phyloP scores from a whole-genome alignment of 1,140 invertebrate genomes.

The Bombus haemorrhoidalis region DNA sequence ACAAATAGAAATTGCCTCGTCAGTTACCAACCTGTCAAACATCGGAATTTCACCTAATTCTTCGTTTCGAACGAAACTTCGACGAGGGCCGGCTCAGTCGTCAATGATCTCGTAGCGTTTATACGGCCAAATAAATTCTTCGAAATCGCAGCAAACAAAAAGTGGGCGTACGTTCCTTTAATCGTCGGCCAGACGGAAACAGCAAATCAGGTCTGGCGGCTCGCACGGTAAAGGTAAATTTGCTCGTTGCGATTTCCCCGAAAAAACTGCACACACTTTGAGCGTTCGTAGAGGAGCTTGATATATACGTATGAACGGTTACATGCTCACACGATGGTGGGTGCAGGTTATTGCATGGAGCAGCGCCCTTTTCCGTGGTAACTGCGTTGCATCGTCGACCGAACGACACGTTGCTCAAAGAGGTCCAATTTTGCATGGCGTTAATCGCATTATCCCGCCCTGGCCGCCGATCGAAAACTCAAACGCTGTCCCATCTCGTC shows the following conservation, averaged over 20 bases:
- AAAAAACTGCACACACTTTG: conserved; percentile 68
- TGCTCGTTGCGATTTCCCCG: conserved; percentile 64
- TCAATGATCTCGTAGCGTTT: not conserved
- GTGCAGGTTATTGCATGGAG: conserved; percentile 64
- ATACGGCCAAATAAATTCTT: conserved; percentile 24
- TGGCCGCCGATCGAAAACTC: conserved; percentile 66
- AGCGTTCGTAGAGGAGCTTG: not conserved
- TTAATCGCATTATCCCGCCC: conserved; percentile 70
- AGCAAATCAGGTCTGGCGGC: conserved; percentile 48
- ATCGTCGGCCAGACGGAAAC: conserved; percentile 57
- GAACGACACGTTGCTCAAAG: conserved; percentile 73
- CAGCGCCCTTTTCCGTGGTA: conserved; percentile 66
- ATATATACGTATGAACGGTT: conserved; percentile 27
- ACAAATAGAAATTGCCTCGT: too few species aligned
- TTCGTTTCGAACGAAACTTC: not conserved
- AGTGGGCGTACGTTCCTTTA: conserved; percentile 34
- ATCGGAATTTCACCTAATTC: not conserved
- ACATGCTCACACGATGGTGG: conserved; percentile 25
- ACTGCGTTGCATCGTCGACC: conserved; percentile 68
- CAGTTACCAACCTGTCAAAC: not conserved
- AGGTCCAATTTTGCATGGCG: conserved; percentile 73
- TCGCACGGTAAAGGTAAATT: conserved; percentile 57
- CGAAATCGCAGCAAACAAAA: conserved; percentile 23
- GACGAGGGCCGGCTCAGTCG: not conserved
- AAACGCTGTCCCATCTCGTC: conserved; percentile 53